These are phyloP conservation scores for Pollimyrus isidori DNA, from an alignment of 2,113 vertebrate species.

Conservation along the genomic window DNA sequence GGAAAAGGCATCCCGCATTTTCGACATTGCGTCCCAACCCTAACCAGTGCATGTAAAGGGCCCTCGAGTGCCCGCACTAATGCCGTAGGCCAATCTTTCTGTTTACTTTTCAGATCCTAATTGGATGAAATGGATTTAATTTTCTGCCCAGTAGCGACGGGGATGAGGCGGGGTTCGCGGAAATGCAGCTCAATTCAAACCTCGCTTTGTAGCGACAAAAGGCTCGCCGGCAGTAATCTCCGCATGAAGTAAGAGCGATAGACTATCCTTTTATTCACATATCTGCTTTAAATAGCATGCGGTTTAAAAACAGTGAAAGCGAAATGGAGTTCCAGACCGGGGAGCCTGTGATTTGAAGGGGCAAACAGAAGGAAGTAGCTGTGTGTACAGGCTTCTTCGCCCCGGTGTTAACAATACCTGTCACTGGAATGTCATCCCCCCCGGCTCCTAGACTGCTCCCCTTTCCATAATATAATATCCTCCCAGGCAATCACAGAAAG, in stretches of 20 bases:
- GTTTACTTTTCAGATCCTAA: conserved; percentile 15
- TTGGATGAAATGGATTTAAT: conserved; percentile 16
- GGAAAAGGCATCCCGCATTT: conserved; percentile 28
- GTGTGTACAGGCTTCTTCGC: background rate
- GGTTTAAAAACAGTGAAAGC: background rate
- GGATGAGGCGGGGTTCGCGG: background rate
- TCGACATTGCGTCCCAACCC: conserved; percentile 71
- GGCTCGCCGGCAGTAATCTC: background rate
- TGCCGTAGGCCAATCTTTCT: background rate
- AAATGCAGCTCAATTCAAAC: background rate
- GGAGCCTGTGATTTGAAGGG: background rate
- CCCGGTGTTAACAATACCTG: conserved; percentile 28
- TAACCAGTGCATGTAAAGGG: conserved; percentile 21
- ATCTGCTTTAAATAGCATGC: conserved; percentile 13
- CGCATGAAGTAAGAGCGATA: conserved; percentile 12
- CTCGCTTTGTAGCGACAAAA: background rate
- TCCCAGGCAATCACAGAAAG: conserved; percentile 18
- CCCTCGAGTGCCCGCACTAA: background rate
- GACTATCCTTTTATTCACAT: background rate
- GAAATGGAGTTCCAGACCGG: conserved; percentile 2
- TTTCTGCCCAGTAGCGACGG: background rate
- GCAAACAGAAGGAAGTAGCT: background rate
- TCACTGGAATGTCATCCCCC: conserved; percentile 30
- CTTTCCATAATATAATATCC: conserved; percentile 19
- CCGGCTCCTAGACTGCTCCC: conserved; percentile 18